Evolutionary conservation across 2,113 vertebrate genomes (phyloP), one percentile per base, ranked within the genome.

Genomic region (Amblyornis subalaris): DNA sequence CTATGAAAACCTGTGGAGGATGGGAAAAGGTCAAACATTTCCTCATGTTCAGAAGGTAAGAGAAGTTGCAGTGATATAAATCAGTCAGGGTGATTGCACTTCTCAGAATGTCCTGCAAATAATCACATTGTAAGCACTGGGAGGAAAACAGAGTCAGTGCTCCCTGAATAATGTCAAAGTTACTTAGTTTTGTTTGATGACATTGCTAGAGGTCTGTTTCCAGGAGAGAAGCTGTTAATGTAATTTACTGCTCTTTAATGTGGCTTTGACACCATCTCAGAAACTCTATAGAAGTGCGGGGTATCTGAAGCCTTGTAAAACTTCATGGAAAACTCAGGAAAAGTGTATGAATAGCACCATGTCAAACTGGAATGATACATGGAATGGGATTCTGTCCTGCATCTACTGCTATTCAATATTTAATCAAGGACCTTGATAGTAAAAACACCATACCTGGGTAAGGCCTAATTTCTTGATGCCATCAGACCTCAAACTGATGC

Each of bases 21-120:
- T 82, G 71, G 29, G 82, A 85, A 91, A 95, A 96, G 62, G 74
- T 94, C 90, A 93, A 79, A 75, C 36, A 48, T 89, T 89, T 90
- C 14, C 75, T 82, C 90, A 45, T 70, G 66, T 93, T 91, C 58
- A 50, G 54, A 76, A 79, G 31, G 77, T 42, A 94, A 84, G 66
- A 61, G 71, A 73, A 91, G 50, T 57, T 79, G 40, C 24, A 54
- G 50, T 44, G 57, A 55, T 69, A 66, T 62, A 77, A 92, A 90
- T 95, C 93, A 82, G 66, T 40, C 61, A 89, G 45, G 31, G 20
- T 89, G 58, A 93, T 54, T 72, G 38, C 50, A 47, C 23, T 93
- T 88, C 82, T 88, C 67, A 89, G 85, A 88, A 88, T 51, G 42
- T 50, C 50, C 71, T 57, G 54, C 31, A 91, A 89, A 78, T 81